These are phyloP conservation scores for Nymphalis c-album DNA, from an alignment of 2,888 invertebrate genomes.

Conservation along the genomic window DNA sequence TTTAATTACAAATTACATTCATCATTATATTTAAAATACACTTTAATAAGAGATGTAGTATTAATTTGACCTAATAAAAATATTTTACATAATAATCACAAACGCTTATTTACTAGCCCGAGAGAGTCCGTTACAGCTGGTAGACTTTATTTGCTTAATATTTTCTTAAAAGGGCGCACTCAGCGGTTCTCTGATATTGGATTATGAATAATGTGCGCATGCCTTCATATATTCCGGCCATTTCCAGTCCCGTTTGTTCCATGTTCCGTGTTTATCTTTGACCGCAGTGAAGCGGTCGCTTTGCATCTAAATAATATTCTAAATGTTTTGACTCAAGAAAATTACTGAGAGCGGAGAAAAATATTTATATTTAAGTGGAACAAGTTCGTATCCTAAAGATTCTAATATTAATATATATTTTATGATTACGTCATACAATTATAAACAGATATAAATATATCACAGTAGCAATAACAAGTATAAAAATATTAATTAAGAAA, in stretches of 20 bases:
- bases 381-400: too few species aligned
- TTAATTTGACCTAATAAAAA: background rate
- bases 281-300: constrained; percentile 7
- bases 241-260: constrained; percentile 14
- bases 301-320: constrained; percentile 9
- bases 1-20: too few species aligned
- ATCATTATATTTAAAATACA: too few species aligned
- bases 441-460: too few species aligned
- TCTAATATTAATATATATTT: too few species aligned
- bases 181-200: constrained; percentile 57
- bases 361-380: background rate
- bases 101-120: constrained; percentile 45
- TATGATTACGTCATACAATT: too few species aligned
- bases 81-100: constrained; percentile 21
- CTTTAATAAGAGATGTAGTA: background rate
- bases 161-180: constrained; percentile 63
- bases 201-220: constrained; percentile 45
- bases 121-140: constrained; percentile 43
- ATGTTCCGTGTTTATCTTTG: constrained; percentile 9
- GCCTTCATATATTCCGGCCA: constrained; percentile 15
- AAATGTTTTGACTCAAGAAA: background rate
- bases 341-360: constrained; percentile 5
- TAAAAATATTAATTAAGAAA: too few species aligned
- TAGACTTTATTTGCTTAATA: constrained; percentile 66
- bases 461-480: too few species aligned